phyloP scores from a whole-genome alignment of 1,140 invertebrate species.

The Drosophila biarmipes region DNA sequence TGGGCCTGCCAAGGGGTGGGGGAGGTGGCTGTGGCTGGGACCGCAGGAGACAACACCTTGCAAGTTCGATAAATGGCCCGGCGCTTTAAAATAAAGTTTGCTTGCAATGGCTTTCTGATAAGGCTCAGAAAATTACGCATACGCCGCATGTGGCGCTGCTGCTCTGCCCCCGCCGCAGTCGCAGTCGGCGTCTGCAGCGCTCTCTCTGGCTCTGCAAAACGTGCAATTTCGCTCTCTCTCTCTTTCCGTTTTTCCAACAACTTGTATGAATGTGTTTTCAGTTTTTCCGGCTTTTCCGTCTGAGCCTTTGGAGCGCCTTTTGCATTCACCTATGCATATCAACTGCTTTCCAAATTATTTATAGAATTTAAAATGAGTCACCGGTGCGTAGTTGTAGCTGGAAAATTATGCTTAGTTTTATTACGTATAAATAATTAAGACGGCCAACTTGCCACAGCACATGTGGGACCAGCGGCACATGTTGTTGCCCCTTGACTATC shows the following conservation, averaged over 20 bases:
- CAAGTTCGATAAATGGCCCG: conserved; percentile 49
- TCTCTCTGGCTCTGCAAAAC: conserved; percentile 5
- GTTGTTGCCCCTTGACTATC: conserved; percentile 30
- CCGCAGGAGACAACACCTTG: conserved; percentile 42
- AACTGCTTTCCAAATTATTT: conserved; percentile 79
- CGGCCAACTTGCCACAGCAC: conserved; percentile 41
- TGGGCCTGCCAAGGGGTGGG: not conserved
- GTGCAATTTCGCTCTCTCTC: not conserved
- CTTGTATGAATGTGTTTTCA: conserved; percentile 78
- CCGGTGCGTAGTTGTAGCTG: conserved; percentile 44
- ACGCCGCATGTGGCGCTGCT: conserved; percentile 55
- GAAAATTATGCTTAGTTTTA: conserved; percentile 76
- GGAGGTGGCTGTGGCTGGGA: not conserved
- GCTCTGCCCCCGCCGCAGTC: conserved; percentile 11
- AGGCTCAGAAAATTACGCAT: conserved; percentile 71
- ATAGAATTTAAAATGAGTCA: conserved; percentile 76
- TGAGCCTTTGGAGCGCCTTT: conserved; percentile 20
- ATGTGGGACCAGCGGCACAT: conserved; percentile 60
- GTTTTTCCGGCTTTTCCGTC: conserved; percentile 56
- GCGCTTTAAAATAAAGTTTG: conserved; percentile 74
- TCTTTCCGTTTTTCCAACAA: conserved; percentile 49
- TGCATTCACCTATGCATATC: conserved; percentile 47
- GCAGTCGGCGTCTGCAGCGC: conserved; percentile 20
- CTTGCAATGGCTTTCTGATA: conserved; percentile 62
- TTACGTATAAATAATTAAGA: conserved; percentile 74